Conservation (phyloP, 2,888 invertebrate species). For the Tenodera sinensis region DNA sequence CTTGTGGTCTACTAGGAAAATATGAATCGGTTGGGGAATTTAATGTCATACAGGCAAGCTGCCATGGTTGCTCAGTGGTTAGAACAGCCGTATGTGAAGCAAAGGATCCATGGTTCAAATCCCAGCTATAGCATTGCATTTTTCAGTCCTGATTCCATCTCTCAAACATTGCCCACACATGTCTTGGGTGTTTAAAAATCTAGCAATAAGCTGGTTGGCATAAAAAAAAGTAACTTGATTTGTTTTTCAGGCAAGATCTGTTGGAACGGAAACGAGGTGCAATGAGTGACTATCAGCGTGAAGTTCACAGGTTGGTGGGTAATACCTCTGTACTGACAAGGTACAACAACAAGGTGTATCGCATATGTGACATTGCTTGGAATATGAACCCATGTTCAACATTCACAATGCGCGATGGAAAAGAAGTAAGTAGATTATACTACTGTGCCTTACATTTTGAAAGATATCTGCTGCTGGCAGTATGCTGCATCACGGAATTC, state of each 20-base stretch:
- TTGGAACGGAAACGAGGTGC: not conserved
- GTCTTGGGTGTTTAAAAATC: too few relatives aligned
- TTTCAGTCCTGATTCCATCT: too few relatives aligned
- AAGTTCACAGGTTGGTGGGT: constrained; percentile 52
- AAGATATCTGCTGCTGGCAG: not conserved
- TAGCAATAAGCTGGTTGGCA: too few relatives aligned
- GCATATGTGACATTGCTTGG: constrained; percentile 82
- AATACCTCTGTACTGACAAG: constrained; percentile 75
- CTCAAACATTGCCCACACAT: too few relatives aligned
- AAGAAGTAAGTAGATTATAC: constrained; percentile 30
- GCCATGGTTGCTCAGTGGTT: too few relatives aligned
- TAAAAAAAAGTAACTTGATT: not conserved
- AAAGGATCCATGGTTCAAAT: too few relatives aligned
- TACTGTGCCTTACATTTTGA: not conserved
- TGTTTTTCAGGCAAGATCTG: not conserved
- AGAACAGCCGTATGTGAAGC: too few relatives aligned
- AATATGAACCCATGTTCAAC: constrained; percentile 63
- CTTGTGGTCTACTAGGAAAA: too few relatives aligned
- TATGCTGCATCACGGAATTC: not conserved
- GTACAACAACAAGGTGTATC: constrained; percentile 87
- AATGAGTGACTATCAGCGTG: constrained; percentile 41
- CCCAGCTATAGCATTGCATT: too few relatives aligned
- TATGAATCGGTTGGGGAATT: too few relatives aligned
- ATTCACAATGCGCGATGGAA: constrained; percentile 52
- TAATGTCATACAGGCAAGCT: too few relatives aligned